phyloP scores from a whole-genome alignment of 2,888 invertebrate species.

The Ophion ventricosus region DNA sequence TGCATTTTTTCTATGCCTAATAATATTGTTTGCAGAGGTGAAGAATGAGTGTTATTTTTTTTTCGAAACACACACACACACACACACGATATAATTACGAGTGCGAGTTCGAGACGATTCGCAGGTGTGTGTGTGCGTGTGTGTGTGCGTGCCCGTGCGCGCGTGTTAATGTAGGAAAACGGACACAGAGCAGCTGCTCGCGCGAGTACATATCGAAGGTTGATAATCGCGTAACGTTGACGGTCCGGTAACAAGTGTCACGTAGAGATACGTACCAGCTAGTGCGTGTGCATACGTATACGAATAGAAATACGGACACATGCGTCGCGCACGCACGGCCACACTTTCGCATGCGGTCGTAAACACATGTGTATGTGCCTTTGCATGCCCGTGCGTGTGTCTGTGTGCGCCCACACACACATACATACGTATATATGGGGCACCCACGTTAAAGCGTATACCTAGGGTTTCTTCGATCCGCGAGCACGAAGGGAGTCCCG shows the following conservation, averaged over 20 bases:
- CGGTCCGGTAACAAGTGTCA: constrained; percentile 51
- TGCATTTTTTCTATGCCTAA: neutral
- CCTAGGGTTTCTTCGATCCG: constrained; percentile 64
- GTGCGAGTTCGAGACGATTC: too few relatives aligned
- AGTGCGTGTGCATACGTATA: neutral
- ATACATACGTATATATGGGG: constrained; percentile 11
- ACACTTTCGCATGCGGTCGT: too few relatives aligned
- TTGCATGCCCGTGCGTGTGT: neutral
- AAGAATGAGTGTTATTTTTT: neutral
- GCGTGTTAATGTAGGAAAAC: neutral
- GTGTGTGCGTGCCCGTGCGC: too few relatives aligned
- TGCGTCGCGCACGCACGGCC: too few relatives aligned
- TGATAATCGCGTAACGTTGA: constrained; percentile 56
- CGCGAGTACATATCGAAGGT: constrained; percentile 29
- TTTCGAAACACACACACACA: too few relatives aligned
- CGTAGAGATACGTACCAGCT: constrained; percentile 5
- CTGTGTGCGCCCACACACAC: neutral
- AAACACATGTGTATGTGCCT: too few relatives aligned
- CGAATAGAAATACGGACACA: neutral
- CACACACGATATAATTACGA: too few relatives aligned
- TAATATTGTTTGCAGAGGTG: neutral
- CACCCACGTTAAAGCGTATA: constrained; percentile 41
- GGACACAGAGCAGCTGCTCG: constrained; percentile 21
- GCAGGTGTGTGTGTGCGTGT: neutral
- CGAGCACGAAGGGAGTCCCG: constrained; percentile 40